These are phyloP conservation scores for roundworm (Caenorhabditis elegans) DNA, from an alignment of 1,140 invertebrate genomes.

Conservation along the genomic window DNA sequence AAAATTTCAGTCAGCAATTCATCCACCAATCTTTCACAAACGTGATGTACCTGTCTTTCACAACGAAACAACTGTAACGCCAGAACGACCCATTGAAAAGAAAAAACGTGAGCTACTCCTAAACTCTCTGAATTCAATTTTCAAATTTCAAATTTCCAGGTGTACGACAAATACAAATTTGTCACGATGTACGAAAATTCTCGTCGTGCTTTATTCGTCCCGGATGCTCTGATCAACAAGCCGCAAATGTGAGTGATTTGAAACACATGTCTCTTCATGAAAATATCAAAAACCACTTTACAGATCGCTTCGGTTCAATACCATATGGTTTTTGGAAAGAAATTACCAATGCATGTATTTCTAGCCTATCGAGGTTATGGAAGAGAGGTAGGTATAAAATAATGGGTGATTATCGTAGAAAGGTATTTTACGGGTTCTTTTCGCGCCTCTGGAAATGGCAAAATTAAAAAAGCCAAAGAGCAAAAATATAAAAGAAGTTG, in stretches of 20 bases:
- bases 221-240: conserved; percentile 31
- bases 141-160: not conserved
- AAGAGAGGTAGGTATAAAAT: conserved; percentile 17
- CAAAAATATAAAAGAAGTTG: too few species aligned
- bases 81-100: not conserved
- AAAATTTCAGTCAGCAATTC: conserved; percentile 32
- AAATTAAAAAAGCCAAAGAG: too few species aligned
- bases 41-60: not conserved
- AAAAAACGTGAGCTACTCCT: not conserved
- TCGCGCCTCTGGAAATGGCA: too few species aligned
- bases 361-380: conserved; percentile 38
- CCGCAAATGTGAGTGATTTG: conserved; percentile 17
- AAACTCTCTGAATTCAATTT: not conserved
- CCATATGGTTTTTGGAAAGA: conserved; percentile 43
- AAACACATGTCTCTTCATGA: not conserved
- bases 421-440: too few species aligned
- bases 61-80: not conserved
- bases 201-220: conserved; percentile 37
- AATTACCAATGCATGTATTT: conserved; percentile 37
- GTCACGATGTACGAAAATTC: conserved; percentile 38
- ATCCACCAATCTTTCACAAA: conserved; percentile 15
- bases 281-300: not conserved
- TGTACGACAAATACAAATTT: conserved; percentile 7
- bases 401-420: too few species aligned
- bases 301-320: conserved; percentile 41